Conservation (phyloP, 1,140 invertebrate genomes). For the Notospermus geniculatus region DNA sequence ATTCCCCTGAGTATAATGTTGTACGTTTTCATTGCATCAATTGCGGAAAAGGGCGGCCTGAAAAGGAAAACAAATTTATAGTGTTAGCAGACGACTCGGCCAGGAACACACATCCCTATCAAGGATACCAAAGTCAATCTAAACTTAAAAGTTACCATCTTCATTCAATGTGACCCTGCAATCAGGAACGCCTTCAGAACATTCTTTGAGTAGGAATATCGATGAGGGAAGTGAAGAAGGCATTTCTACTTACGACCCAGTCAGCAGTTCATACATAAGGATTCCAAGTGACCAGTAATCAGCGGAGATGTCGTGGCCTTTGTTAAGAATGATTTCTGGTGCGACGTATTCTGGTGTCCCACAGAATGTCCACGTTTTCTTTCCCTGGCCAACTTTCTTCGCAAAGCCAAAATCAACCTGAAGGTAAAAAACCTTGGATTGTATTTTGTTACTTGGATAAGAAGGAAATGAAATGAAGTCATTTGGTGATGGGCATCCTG, state of each 20-base stretch:
- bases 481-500: too few relatives aligned
- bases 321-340: conserved; percentile 95
- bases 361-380: conserved; percentile 98
- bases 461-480: background rate
- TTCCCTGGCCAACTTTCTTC: conserved; percentile 82
- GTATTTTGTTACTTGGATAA: too few relatives aligned
- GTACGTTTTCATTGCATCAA: conserved; percentile 99
- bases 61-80: conserved; percentile 45
- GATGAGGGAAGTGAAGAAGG: background rate
- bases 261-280: conserved; percentile 90
- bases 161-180: too few relatives aligned
- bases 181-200: too few relatives aligned
- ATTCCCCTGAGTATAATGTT: conserved; percentile 99
- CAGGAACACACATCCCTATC: too few relatives aligned
- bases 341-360: conserved; percentile 97
- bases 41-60: conserved; percentile 91
- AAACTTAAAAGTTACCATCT: too few relatives aligned
- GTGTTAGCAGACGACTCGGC: too few relatives aligned
- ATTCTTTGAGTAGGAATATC: too few relatives aligned
- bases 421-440: conserved; percentile 11
- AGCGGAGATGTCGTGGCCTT: conserved; percentile 95
- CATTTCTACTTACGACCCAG: conserved; percentile 59
- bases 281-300: conserved; percentile 98
- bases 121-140: too few relatives aligned
- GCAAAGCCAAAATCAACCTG: conserved; percentile 97